Evolutionary conservation across 2,113 vertebrate genomes (phyloP).

Genomic region (Misgurnus anguillicaudatus): DNA sequence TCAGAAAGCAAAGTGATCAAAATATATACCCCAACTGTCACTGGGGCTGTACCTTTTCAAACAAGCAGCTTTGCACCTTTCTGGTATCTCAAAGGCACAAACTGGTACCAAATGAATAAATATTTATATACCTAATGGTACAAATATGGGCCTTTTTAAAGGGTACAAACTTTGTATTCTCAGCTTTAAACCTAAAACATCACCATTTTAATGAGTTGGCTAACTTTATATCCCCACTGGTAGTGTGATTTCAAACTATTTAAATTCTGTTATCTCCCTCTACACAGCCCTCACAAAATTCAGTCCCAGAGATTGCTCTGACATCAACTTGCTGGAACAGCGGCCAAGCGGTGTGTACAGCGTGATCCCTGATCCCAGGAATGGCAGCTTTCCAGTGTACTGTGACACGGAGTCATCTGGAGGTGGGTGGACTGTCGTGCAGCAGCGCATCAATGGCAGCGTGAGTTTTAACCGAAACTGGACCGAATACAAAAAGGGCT

Average conservation of each 20-base stretch:
- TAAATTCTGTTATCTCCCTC: constrained; percentile 4
- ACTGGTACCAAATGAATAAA: too few species aligned
- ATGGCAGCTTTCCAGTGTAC: constrained; percentile 83
- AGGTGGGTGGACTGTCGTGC: constrained; percentile 92
- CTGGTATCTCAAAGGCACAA: too few species aligned
- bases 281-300: constrained; percentile 60
- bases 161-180: too few species aligned
- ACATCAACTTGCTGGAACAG: constrained; percentile 77
- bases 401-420: constrained; percentile 93
- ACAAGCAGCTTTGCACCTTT: too few species aligned
- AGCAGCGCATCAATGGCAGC: constrained; percentile 85
- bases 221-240: too few species aligned
- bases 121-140: too few species aligned
- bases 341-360: constrained; percentile 80
- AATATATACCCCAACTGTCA: too few species aligned
- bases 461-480: constrained; percentile 90
- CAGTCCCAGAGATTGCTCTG: constrained; percentile 86
- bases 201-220: too few species aligned
- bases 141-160: too few species aligned
- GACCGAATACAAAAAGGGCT: constrained; percentile 91
- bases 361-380: constrained; percentile 81
- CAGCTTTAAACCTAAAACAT: too few species aligned
- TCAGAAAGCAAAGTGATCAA: too few species aligned
- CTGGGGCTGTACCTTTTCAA: not conserved
- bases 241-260: too few species aligned